Base-by-base conservation (phyloP, 2,797 vertebrate species). In the Mycteria americana region DNA sequence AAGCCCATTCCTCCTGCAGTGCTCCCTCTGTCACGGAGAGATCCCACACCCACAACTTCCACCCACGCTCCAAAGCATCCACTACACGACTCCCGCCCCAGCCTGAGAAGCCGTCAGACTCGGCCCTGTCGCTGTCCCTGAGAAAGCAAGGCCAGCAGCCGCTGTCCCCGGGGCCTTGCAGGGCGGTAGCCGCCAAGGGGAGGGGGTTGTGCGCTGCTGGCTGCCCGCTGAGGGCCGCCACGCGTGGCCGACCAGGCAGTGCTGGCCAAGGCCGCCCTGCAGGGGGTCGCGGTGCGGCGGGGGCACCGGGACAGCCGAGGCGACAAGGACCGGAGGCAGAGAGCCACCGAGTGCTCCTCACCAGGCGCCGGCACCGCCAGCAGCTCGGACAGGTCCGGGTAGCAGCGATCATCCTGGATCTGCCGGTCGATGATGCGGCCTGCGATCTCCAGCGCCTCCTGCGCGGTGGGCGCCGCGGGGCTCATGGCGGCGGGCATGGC, bases 351-450 rank as follows among this genome's bases (percentile, higher is more conserved):
- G n/a, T 7, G 27, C 4, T 72, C 9, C 99, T 98, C 90, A 99
- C 99, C 99, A 43, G 99, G 99, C 41, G 98, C 98, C 5, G 99
- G 98, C 35, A 99, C 99, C 27, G 98, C 94, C 72, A 99, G 98
- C 82, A 99, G 97, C 92, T 99, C 99, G 3, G 99, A 99, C 74
- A 99, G 98, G 96, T 99, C 99, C 1, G 99, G 99, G 72, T 99
- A 99, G 97, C 98, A 98, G 92, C 99, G 99, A 92, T 99, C 99
- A 18, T 99, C 99, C 90, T 98, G 99, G 86, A 99, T 97, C 92
- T 99, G 99, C 48, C 98, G 96, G 97, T 99, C 99, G n/a, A 99
- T 98, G 54, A 99, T 97, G 64, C 99, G 98, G 48, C 99, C 98
- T 1, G 99, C 98, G 85, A 96, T 98, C 57, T 99, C 99, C 97